Evolutionary conservation across 2,888 invertebrate species (phyloP), one percentile per base, ranked within the genome.

Genomic region (Mythimna lalbum): DNA sequence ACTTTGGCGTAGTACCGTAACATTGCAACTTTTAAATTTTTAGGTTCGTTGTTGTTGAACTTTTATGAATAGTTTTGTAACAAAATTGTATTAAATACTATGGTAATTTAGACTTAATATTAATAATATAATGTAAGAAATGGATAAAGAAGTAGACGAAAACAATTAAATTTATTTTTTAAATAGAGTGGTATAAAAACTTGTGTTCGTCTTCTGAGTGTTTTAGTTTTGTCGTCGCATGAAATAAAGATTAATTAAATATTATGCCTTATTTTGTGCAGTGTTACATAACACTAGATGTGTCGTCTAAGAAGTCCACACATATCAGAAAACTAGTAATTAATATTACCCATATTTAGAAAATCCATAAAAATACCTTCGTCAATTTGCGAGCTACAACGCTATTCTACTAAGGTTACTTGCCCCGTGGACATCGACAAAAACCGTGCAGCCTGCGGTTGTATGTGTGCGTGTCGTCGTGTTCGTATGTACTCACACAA

Each of bases 361-460:
- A 67, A 73, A 76, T 55, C 67, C 62, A 75, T 72, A 77, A 80
- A 80, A 80, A 83, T 80, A 74, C 75, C 73, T 70, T 69, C 47
- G 47, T 59, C 65, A 76, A 39, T 76, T 81, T 77, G 47, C 88
- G 82, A 93, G 94, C 76, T 95, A 86, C 93, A 93, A 89, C 83
- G 52, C 87, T 88, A 76, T 76, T 50, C 83, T 72, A 78, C 81
- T 91, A 85, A 91, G 90, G 93, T 93, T 94, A 95, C 93, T 94
- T 96, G 95, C 95, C 95, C 95, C 90, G 94, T 95, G 95, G 95
- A 95, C 95, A 96, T 95, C 93, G 92, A 96, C 95, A 96, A 96
- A 96, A 96, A 96, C 94, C 94, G 93, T 94, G 94, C 95, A 94
- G 93, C 92, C 92, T 93, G 87, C 84, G 62, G 72, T 53, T 60